Percentiles rank a stretch among this genome's conserved stretches.
These are phyloP conservation scores for Drosophila gunungcola DNA, from an alignment of 1,140 invertebrate species.

Conservation along the genomic window DNA sequence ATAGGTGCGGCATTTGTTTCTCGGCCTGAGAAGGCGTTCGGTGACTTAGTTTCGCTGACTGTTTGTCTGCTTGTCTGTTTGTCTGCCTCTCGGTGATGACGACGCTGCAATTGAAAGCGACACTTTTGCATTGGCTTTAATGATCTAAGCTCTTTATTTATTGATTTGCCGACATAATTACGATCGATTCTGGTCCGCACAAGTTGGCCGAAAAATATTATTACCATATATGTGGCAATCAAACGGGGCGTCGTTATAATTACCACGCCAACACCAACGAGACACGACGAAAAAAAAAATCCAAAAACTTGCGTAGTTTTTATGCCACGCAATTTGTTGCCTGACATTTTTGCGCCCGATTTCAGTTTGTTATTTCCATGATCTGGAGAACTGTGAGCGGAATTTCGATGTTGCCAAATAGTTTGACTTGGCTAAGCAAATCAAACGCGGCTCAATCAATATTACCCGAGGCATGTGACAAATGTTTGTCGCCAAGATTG, in stretches of 20 bases:
- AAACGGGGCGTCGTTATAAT: slow-evolving; percentile 69
- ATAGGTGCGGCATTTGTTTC: slow-evolving; percentile 55
- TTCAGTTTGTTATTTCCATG: slow-evolving; percentile 36
- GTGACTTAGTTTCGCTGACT: slow-evolving; percentile 60
- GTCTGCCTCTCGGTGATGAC: slow-evolving; percentile 41
- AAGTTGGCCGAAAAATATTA: slow-evolving; percentile 48
- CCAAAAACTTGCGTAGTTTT: slow-evolving; percentile 34
- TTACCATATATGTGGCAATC: slow-evolving; percentile 72
- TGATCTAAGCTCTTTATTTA: slow-evolving; percentile 72
- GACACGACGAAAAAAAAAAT: slow-evolving; percentile 1
- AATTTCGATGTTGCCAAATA: slow-evolving; percentile 70
- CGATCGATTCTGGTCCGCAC: slow-evolving; percentile 36
- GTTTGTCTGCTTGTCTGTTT: slow-evolving; percentile 39
- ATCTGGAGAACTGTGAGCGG: slow-evolving; percentile 58
- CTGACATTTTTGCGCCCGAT: slow-evolving; percentile 55
- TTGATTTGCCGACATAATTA: slow-evolving; percentile 69
- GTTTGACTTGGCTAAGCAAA: slow-evolving; percentile 57
- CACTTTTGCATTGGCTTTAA: slow-evolving; percentile 65
- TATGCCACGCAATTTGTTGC: slow-evolving; percentile 64
- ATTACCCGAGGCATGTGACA: slow-evolving; percentile 27
- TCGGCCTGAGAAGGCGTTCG: slow-evolving; percentile 43
- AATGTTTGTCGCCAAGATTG: slow-evolving; percentile 28
- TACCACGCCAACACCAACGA: slow-evolving; percentile 53
- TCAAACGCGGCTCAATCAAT: slow-evolving; percentile 69
- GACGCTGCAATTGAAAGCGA: slow-evolving; percentile 63